Conservation (phyloP, 2,113 vertebrate genomes). For the Syngnathoides biaculeatus region DNA sequence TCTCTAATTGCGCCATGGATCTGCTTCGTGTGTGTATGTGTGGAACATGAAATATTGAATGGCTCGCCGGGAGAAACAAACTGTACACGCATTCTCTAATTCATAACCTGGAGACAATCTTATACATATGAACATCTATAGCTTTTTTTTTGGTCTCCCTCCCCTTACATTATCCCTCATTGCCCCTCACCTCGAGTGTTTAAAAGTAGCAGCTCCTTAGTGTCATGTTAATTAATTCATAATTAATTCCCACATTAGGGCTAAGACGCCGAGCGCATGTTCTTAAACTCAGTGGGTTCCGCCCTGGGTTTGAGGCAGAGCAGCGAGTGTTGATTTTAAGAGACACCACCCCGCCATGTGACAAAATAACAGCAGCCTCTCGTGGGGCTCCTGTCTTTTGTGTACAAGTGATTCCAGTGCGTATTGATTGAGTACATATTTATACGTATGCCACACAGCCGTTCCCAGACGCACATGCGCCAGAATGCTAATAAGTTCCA, state of each 20-base stretch:
- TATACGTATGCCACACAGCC: conserved; percentile 8
- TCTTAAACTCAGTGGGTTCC: conserved; percentile 57
- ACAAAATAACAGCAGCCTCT: conserved; percentile 43
- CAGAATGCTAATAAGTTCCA: conserved; percentile 67
- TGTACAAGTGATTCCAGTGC: conserved; percentile 8
- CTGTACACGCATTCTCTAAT: conserved; percentile 66
- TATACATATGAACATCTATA: conserved; percentile 43
- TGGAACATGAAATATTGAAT: conserved; percentile 75
- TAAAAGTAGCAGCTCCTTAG: conserved; percentile 52
- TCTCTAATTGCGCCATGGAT: conserved; percentile 66
- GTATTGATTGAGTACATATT: conserved; percentile 21
- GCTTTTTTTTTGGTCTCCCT: conserved; percentile 59
- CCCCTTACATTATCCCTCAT: conserved; percentile 40
- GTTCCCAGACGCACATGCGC: conserved; percentile 29
- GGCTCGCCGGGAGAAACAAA: conserved; percentile 66
- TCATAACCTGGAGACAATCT: conserved; percentile 66
- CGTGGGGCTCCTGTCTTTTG: conserved; percentile 12
- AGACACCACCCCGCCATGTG: conserved; percentile 35
- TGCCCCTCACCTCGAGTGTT: neutral
- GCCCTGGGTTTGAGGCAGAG: conserved; percentile 51
- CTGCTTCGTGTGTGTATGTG: conserved; percentile 41
- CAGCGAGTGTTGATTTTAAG: conserved; percentile 38
- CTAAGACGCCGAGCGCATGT: conserved; percentile 53
- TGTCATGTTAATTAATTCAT: conserved; percentile 68
- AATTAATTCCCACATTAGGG: conserved; percentile 67